A percentile compares a stretch with the other conserved stretches of the same genome.
Evolutionary conservation across 2,113 vertebrate species (phyloP).

Genomic region (Tetrax tetrax): DNA sequence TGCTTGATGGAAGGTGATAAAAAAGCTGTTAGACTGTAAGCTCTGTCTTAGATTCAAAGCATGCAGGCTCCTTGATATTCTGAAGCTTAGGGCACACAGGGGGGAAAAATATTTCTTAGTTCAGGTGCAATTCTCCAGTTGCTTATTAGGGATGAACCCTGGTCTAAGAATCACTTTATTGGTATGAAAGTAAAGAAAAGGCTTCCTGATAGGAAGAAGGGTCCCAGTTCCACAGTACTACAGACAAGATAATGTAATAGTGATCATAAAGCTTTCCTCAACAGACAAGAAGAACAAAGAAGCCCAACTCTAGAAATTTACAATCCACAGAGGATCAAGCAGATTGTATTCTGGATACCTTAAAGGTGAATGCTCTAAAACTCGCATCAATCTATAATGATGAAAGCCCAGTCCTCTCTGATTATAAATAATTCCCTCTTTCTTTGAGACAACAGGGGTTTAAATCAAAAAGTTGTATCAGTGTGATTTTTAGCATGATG

Average conservation of each 20-base stretch:
- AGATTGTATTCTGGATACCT: slow-evolving; percentile 75
- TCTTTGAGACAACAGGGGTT: slow-evolving; percentile 48
- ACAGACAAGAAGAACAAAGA: slow-evolving; percentile 62
- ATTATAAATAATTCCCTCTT: slow-evolving; percentile 70
- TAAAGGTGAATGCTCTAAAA: slow-evolving; percentile 78
- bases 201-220: slow-evolving; percentile 51
- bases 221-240: slow-evolving; percentile 32
- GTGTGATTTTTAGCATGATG: slow-evolving; percentile 42
- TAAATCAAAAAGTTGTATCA: slow-evolving; percentile 58
- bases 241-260: slow-evolving; percentile 65
- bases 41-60: slow-evolving; percentile 73
- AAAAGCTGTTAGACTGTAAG: slow-evolving; percentile 70
- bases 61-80: slow-evolving; percentile 68
- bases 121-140: slow-evolving; percentile 69
- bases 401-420: slow-evolving; percentile 45
- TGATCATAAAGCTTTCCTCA: slow-evolving; percentile 73
- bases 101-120: slow-evolving; percentile 67
- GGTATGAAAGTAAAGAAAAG: slow-evolving; percentile 66
- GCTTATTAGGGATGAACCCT: slow-evolving; percentile 72
- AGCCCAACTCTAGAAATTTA: slow-evolving; percentile 76
- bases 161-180: slow-evolving; percentile 68
- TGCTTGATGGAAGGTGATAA: slow-evolving; percentile 74
- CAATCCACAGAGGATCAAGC: slow-evolving; percentile 74
- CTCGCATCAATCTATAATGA: slow-evolving; percentile 41
- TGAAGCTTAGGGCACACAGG: slow-evolving; percentile 56